Evolutionary conservation across 1,140 invertebrate species (phyloP).

Genomic region (Rhynchophorus ferrugineus): DNA sequence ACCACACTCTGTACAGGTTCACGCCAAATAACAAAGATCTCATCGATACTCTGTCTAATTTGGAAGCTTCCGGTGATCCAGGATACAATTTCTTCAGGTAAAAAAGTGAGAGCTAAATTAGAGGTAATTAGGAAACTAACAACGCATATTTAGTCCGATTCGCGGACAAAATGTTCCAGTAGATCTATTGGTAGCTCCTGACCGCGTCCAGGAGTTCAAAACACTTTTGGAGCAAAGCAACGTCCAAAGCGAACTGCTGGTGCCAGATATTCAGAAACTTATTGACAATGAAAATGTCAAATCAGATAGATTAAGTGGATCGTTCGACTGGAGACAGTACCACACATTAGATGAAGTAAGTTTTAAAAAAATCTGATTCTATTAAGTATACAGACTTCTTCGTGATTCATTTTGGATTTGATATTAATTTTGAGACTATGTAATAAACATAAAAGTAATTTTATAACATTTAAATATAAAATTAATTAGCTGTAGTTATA

Average conservation of each 20-base stretch:
- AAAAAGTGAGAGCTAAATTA: too few relatives aligned
- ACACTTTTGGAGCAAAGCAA: conserved; percentile 1
- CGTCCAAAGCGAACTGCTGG: conserved; percentile 32
- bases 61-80: conserved; percentile 19
- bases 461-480: too few relatives aligned
- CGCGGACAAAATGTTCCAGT: conserved; percentile 18
- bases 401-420: too few relatives aligned
- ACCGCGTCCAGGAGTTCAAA: conserved; percentile 25
- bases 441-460: too few relatives aligned
- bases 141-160: conserved; percentile 3
- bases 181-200: conserved; percentile 40
- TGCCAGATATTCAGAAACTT: conserved; percentile 38
- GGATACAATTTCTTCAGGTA: conserved; percentile 32
- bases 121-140: not conserved
- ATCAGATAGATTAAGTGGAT: not conserved
- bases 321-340: conserved; percentile 22
- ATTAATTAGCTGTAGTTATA: too few relatives aligned
- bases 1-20: conserved; percentile 28
- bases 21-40: conserved; percentile 22
- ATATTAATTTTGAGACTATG: too few relatives aligned
- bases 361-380: too few relatives aligned
- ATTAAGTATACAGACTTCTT: too few relatives aligned
- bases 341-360: conserved; percentile 22
- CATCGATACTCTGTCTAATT: conserved; percentile 22
- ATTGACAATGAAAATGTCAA: conserved; percentile 29